A percentile compares a stretch with the other conserved stretches of the same genome.
Evolutionary conservation across 2,797 vertebrate species (phyloP).

Genomic region (Meriones psammophilus): DNA sequence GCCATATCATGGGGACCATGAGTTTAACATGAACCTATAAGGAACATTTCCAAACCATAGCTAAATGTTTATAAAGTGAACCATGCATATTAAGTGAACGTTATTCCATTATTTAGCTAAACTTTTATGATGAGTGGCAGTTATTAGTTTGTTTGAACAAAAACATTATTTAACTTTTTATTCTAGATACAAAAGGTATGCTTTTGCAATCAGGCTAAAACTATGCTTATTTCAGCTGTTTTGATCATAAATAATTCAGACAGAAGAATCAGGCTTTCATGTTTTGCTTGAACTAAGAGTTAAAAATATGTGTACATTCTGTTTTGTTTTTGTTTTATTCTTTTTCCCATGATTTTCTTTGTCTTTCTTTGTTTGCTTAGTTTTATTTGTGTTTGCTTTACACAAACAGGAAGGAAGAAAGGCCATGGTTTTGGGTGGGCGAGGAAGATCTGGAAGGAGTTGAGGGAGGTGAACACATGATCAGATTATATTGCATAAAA

Average conservation of each 20-base stretch:
- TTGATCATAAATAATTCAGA: not conserved
- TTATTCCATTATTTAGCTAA: not conserved
- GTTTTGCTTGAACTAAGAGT: not conserved
- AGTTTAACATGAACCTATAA: not conserved
- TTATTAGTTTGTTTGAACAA: conserved; percentile 14
- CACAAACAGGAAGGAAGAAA: not conserved
- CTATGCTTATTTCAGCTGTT: not conserved
- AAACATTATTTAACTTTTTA: not conserved
- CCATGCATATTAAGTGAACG: not conserved
- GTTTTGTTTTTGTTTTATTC: not conserved
- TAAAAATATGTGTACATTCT: not conserved
- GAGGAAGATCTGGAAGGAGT: not conserved
- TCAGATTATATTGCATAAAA: not conserved
- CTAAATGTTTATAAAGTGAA: not conserved
- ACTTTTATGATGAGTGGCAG: not conserved
- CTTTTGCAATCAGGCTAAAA: not conserved
- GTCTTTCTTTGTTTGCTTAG: not conserved
- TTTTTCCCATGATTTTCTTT: not conserved
- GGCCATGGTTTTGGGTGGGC: not conserved
- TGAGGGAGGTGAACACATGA: not conserved
- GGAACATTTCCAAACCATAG: not conserved
- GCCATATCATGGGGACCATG: not conserved
- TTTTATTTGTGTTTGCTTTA: not conserved
- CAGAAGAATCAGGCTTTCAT: not conserved
- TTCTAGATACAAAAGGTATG: not conserved